A percentile compares a stretch with the other conserved stretches of the same genome.
Conservation (phyloP, 30 jellyfish, hydroid and myxozoan species). For the Haliclystus octoradiatus region DNA sequence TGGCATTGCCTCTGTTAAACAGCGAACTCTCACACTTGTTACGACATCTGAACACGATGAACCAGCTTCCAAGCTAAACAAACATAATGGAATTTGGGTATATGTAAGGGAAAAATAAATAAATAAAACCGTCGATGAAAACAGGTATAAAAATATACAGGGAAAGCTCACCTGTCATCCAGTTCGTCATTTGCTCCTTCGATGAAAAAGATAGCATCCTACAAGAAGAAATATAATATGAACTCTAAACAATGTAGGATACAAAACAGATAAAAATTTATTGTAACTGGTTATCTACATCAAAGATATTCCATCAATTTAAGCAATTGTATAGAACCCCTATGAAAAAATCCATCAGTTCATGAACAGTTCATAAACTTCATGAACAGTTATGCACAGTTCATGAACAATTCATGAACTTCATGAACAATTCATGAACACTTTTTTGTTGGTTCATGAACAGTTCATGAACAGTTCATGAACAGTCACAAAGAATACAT, state of each 20-base stretch:
- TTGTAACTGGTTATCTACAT: neutral
- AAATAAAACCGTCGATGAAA: neutral
- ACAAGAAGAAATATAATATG: neutral
- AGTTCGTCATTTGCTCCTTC: constrained; percentile 84
- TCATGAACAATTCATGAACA: too few species aligned
- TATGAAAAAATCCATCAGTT: too few species aligned
- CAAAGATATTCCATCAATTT: neutral
- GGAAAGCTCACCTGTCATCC: constrained; percentile 71
- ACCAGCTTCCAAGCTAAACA: neutral
- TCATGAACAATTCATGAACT: too few species aligned
- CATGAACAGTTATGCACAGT: too few species aligned
- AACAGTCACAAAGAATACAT: too few species aligned
- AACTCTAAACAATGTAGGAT: neutral
- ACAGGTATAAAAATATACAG: neutral
- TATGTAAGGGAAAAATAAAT: neutral
- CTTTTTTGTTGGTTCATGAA: too few species aligned
- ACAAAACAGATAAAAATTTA: neutral
- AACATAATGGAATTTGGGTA: too few species aligned
- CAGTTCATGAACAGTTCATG: too few species aligned
- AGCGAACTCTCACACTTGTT: constrained; percentile 47
- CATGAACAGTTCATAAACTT: too few species aligned
- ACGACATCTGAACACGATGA: neutral
- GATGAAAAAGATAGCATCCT: constrained; percentile 81
- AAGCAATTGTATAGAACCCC: neutral
- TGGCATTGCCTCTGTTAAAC: constrained; percentile 90